These are phyloP conservation scores for Heliconius erato DNA, from an alignment of 2,888 invertebrate genomes.

Conservation along the genomic window DNA sequence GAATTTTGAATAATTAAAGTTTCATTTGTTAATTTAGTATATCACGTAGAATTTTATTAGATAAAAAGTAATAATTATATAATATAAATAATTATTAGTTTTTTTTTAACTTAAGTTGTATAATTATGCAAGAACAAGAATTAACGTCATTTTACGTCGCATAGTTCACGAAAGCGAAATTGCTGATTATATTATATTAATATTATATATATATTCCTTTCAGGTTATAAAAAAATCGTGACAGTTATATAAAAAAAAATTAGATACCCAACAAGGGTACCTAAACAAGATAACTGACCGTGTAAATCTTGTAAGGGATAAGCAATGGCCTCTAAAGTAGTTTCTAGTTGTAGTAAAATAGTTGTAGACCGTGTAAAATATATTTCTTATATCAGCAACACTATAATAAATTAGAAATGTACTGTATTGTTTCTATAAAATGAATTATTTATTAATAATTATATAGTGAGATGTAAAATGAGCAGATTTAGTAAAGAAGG, in stretches of 20 bases:
- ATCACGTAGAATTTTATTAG: no score
- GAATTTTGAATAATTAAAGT: no score
- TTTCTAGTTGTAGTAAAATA: slow-evolving; percentile 9
- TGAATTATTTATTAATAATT: background rate
- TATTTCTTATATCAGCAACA: background rate
- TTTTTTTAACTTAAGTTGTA: no score
- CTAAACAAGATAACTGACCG: background rate
- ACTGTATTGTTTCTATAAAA: background rate
- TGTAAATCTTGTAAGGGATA: slow-evolving; percentile 3
- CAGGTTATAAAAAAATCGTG: background rate
- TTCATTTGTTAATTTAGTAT: no score
- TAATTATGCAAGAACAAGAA: no score
- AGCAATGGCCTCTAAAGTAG: slow-evolving; percentile 1
- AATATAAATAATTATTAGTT: no score
- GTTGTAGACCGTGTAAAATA: background rate
- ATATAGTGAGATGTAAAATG: background rate
- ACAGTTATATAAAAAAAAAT: background rate
- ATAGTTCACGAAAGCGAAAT: no score
- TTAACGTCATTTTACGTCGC: no score
- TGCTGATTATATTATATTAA: no score
- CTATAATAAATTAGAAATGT: slow-evolving; percentile 5
- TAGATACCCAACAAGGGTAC: background rate
- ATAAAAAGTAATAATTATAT: no score
- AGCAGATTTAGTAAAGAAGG: background rate
- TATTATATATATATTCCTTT: no score